phyloP scores from a whole-genome alignment of 2,888 invertebrate species.

The Andrena chrysosceles region DNA sequence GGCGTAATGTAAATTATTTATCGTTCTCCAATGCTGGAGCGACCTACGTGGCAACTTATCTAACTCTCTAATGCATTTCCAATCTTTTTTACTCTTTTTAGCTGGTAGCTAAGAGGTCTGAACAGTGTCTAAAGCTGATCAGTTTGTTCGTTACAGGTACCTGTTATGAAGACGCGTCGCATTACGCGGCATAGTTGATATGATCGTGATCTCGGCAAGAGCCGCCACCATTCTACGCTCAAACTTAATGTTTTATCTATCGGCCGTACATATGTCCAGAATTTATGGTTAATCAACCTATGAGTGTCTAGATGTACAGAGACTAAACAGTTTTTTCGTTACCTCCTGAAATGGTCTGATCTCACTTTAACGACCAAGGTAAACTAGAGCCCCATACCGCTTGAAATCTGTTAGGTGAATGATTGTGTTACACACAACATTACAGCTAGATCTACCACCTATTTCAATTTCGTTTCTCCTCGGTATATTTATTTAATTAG shows the following conservation, averaged over 20 bases:
- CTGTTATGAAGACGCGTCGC: conserved; percentile 83
- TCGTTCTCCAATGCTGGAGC: conserved; percentile 7
- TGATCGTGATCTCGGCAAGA: conserved; percentile 73
- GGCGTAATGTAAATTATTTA: conserved; percentile 2
- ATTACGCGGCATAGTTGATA: conserved; percentile 77
- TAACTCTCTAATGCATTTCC: conserved; percentile 32
- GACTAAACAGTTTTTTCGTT: conserved; percentile 70
- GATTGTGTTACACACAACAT: conserved; percentile 66
- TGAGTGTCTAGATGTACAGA: conserved; percentile 73
- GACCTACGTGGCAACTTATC: conserved; percentile 9
- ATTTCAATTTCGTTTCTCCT: too few species aligned
- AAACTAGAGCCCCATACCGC: conserved; percentile 70
- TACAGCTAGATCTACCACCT: conserved; percentile 64
- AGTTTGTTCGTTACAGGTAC: conserved; percentile 83
- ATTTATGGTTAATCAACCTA: conserved; percentile 76
- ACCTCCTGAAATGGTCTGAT: conserved; percentile 70
- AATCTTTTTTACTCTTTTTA: conserved; percentile 33
- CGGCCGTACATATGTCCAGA: conserved; percentile 77
- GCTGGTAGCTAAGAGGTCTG: conserved; percentile 20
- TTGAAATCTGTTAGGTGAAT: conserved; percentile 72
- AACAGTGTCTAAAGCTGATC: conserved; percentile 65
- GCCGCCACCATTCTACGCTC: conserved; percentile 76
- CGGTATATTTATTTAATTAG: not conserved
- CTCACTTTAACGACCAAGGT: conserved; percentile 78
- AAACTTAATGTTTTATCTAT: conserved; percentile 76